Conservation (phyloP, 1,140 invertebrate species). For the Cheumatopsyche charites region DNA sequence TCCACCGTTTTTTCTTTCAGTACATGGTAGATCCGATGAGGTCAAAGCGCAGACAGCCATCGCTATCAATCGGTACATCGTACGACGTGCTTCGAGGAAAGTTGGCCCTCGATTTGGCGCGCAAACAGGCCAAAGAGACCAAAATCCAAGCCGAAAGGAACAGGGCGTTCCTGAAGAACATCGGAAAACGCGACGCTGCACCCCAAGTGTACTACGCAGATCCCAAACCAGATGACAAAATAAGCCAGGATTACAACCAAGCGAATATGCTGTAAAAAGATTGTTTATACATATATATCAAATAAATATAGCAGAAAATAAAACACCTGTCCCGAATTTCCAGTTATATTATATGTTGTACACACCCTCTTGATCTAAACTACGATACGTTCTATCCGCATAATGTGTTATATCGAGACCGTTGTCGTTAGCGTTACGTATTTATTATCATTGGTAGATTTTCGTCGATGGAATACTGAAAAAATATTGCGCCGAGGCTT, state of each 20-base stretch:
- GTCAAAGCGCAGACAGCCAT: constrained; percentile 67
- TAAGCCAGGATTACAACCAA: constrained; percentile 33
- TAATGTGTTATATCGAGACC: too few species aligned
- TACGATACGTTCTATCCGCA: too few species aligned
- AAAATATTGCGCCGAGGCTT: too few species aligned
- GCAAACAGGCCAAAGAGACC: constrained; percentile 71
- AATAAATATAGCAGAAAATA: too few species aligned
- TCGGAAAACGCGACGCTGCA: constrained; percentile 60
- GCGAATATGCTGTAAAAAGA: constrained; percentile 35
- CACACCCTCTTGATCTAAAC: too few species aligned
- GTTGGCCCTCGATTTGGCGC: constrained; percentile 74
- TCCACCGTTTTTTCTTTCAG: constrained; percentile 37
- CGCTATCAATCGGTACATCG: constrained; percentile 78
- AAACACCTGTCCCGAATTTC: too few species aligned
- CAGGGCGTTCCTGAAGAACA: constrained; percentile 64
- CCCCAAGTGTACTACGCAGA: constrained; percentile 26
- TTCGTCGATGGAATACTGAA: too few species aligned
- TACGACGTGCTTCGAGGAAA: constrained; percentile 77
- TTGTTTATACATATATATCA: not conserved
- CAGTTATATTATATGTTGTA: too few species aligned
- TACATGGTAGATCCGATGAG: constrained; percentile 45
- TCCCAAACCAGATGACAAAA: constrained; percentile 31
- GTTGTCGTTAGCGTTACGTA: too few species aligned
- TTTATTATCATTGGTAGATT: too few species aligned
- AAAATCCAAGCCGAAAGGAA: constrained; percentile 58